These are phyloP conservation scores for Acipenser transmontanus DNA, from an alignment of 2,797 vertebrate genomes.

Conservation along the genomic window DNA sequence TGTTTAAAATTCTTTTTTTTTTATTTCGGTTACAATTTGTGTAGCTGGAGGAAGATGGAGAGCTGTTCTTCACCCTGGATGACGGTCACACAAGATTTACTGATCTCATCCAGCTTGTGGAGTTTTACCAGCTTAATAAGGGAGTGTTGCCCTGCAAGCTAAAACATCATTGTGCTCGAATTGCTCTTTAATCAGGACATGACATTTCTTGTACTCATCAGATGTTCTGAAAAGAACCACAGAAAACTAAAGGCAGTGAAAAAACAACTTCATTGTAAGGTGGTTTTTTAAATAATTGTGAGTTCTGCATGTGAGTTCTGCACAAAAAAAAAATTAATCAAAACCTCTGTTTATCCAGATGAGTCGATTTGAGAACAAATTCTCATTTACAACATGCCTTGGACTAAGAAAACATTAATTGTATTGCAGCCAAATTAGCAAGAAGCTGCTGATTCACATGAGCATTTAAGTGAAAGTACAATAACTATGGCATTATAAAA, in stretches of 20 bases:
- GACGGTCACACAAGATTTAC: slow-evolving; percentile 89
- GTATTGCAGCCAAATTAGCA: slow-evolving; percentile 1
- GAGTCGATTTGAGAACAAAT: slow-evolving; percentile 52
- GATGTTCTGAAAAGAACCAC: background rate
- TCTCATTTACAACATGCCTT: slow-evolving; percentile 28
- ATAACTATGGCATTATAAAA: background rate
- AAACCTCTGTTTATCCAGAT: slow-evolving; percentile 35
- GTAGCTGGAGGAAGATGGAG: slow-evolving; percentile 84
- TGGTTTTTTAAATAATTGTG: slow-evolving; percentile 2
- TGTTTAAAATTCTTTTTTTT: too few species aligned
- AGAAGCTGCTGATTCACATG: background rate
- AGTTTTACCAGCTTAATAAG: slow-evolving; percentile 94
- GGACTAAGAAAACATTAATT: slow-evolving; percentile 10
- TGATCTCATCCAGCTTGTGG: slow-evolving; percentile 93
- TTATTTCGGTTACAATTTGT: slow-evolving; percentile 10
- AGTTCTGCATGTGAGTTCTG: slow-evolving; percentile 22
- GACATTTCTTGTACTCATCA: slow-evolving; percentile 9
- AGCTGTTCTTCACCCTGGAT: slow-evolving; percentile 85
- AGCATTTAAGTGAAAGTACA: background rate
- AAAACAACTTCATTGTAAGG: slow-evolving; percentile 12
- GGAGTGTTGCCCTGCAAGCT: slow-evolving; percentile 89
- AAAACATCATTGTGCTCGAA: slow-evolving; percentile 84
- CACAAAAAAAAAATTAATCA: slow-evolving; percentile 30
- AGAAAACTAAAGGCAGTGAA: slow-evolving; percentile 4
- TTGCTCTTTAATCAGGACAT: slow-evolving; percentile 68